A percentile compares a stretch with the other conserved stretches of the same genome.
These are phyloP conservation scores for Melolontha melolontha DNA, from an alignment of 2,888 invertebrate genomes.

Conservation along the genomic window DNA sequence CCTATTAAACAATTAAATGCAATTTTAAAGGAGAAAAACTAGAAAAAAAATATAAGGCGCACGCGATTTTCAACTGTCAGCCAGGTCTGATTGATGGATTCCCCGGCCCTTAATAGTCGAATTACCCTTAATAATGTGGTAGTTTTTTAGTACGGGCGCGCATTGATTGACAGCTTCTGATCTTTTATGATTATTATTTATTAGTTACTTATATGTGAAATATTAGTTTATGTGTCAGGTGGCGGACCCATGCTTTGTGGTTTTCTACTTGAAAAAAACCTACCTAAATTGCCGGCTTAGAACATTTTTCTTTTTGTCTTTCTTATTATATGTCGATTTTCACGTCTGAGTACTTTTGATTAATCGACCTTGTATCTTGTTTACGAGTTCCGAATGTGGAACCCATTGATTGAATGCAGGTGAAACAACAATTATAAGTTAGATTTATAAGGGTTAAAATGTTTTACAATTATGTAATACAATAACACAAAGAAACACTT, in stretches of 20 bases:
- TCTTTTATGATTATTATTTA: constrained; percentile 58
- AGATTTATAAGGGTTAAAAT: no score
- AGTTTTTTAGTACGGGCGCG: constrained; percentile 47
- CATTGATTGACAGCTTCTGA: constrained; percentile 63
- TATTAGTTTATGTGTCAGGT: constrained; percentile 44
- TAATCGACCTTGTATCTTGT: no score
- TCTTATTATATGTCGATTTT: no score
- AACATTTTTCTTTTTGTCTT: no score
- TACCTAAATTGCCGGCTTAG: no score
- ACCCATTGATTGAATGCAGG: no score
- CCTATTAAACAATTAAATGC: constrained; percentile 64
- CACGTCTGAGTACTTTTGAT: no score
- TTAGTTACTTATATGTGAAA: constrained; percentile 52
- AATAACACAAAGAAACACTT: no score
- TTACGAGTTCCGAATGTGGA: no score
- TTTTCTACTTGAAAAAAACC: background rate
- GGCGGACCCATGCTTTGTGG: constrained; percentile 3
- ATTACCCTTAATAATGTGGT: constrained; percentile 45
- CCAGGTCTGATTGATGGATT: constrained; percentile 59
- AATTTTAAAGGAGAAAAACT: constrained; percentile 57
- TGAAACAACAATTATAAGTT: no score
- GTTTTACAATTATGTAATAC: no score
- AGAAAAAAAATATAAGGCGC: constrained; percentile 55
- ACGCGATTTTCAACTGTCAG: constrained; percentile 63
- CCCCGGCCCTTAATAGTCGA: constrained; percentile 43